Evolutionary conservation across 2,888 invertebrate genomes (phyloP).

Genomic region (Candidula unifasciata): DNA sequence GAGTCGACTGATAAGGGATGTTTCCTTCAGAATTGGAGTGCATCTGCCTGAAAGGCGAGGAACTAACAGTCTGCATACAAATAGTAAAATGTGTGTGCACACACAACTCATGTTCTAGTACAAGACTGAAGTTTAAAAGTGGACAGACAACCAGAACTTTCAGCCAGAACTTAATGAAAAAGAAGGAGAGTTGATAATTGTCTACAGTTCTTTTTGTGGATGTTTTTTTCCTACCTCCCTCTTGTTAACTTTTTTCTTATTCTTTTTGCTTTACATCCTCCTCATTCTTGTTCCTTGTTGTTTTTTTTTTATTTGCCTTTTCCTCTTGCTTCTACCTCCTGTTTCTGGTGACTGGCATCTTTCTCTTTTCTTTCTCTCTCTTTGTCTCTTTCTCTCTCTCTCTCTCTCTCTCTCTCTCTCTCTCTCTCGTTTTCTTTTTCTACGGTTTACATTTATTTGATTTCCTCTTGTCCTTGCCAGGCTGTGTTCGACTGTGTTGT

Average conservation of each 20-base stretch:
- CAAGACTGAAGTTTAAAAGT: too few species aligned
- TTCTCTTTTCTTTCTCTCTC: too few species aligned
- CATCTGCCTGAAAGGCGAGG: too few species aligned
- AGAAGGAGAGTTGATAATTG: neutral
- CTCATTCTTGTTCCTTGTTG: neutral
- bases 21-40: too few species aligned
- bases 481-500: slow-evolving; percentile 42
- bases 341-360: neutral
- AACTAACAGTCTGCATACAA: too few species aligned
- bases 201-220: neutral
- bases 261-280: neutral
- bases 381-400: too few species aligned
- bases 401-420: too few species aligned
- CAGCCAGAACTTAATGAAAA: too few species aligned
- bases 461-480: slow-evolving; percentile 5
- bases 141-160: too few species aligned
- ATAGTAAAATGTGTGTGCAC: too few species aligned
- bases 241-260: neutral
- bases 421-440: neutral
- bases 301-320: neutral
- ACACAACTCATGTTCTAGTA: too few species aligned
- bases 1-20: too few species aligned
- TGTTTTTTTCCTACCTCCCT: neutral
- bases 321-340: neutral
- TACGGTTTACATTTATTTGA: neutral